Conservation (phyloP, 1,140 invertebrate species). For the Calliphora vicina region DNA sequence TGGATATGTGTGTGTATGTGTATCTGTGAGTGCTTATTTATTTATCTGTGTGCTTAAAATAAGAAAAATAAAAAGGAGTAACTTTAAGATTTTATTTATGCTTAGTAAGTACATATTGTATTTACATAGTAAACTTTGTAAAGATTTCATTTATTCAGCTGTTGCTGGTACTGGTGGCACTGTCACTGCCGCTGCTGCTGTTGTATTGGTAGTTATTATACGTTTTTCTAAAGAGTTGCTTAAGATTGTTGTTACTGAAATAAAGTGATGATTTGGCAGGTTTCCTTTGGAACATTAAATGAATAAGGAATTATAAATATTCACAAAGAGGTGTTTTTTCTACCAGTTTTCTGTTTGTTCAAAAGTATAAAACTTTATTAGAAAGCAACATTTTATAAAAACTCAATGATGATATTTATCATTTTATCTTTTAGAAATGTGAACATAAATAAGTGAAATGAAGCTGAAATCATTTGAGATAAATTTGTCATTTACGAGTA, state of each 20-base stretch:
- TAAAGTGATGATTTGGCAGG: slow-evolving; percentile 20
- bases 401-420: neutral
- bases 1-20: neutral
- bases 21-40: neutral
- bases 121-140: neutral
- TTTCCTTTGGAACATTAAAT: neutral
- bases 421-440: neutral
- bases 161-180: neutral
- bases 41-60: neutral
- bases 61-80: slow-evolving; percentile 19
- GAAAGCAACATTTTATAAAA: neutral
- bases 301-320: neutral
- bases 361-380: too few species aligned
- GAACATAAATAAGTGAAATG: neutral
- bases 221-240: slow-evolving; percentile 2
- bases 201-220: neutral
- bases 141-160: neutral
- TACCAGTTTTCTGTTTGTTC: too few species aligned
- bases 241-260: neutral
- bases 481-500: neutral
- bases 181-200: neutral
- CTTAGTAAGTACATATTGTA: slow-evolving; percentile 8
- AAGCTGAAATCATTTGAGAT: neutral
- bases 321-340: too few species aligned
- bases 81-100: slow-evolving; percentile 23